Percentiles rank a stretch among this genome's conserved stretches.
Evolutionary conservation across 2,888 invertebrate species (phyloP).

Genomic region (Pyrochroa serraticornis): DNA sequence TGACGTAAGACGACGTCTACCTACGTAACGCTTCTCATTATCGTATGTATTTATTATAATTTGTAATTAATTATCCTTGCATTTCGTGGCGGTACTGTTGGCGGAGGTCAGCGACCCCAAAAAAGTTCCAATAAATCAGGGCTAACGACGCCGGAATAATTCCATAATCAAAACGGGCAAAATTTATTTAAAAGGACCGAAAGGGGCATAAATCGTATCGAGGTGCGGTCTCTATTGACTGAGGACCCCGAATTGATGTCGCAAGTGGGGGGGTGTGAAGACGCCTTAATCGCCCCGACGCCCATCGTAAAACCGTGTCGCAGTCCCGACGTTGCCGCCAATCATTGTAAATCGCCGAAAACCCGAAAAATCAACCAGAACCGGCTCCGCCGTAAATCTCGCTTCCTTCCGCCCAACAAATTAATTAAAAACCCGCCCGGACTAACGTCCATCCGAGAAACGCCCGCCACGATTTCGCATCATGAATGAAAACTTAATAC

Average conservation of each 20-base stretch:
- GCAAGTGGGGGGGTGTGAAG: not conserved
- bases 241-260: not conserved
- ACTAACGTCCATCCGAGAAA: not conserved
- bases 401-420: not conserved
- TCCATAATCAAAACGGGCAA: too few species aligned
- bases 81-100: too few species aligned
- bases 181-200: too few species aligned
- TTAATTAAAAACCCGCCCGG: conserved; percentile 1
- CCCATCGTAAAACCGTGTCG: not conserved
- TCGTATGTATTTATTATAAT: too few species aligned
- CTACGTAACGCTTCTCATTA: too few species aligned
- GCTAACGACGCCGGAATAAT: too few species aligned
- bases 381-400: not conserved
- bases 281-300: not conserved
- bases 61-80: too few species aligned
- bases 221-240: not conserved
- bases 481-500: conserved; percentile 28
- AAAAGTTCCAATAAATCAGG: too few species aligned
- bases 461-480: conserved; percentile 9
- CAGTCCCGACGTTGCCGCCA: not conserved
- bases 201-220: too few species aligned
- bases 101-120: too few species aligned
- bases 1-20: too few species aligned
- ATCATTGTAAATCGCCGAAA: too few species aligned
- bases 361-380: not conserved